phyloP scores from a whole-genome alignment of 2,888 invertebrate species.

The Atherix ibis region DNA sequence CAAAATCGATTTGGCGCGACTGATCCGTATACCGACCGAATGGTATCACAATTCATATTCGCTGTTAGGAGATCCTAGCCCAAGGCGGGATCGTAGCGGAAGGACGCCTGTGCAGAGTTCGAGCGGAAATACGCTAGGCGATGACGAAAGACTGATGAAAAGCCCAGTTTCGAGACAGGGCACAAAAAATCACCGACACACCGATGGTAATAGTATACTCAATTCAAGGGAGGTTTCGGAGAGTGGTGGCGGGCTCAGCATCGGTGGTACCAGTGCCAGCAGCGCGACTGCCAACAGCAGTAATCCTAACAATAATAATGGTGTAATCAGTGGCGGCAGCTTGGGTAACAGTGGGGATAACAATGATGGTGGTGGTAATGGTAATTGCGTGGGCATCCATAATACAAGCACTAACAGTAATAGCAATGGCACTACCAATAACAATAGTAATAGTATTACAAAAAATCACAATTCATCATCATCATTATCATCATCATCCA shows the following conservation, averaged over 20 bases:
- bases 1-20: conserved; percentile 25
- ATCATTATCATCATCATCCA: no score
- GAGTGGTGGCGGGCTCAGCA: no score
- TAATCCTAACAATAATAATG: conserved; percentile 3
- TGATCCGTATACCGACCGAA: conserved; percentile 22
- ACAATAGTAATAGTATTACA: neutral
- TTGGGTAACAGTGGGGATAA: neutral
- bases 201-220: neutral
- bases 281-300: no score
- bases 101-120: neutral
- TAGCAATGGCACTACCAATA: no score
- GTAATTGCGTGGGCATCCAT: no score
- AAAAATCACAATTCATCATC: no score
- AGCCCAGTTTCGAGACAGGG: conserved; percentile 1
- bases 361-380: no score
- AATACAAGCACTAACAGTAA: no score
- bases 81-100: conserved; percentile 13
- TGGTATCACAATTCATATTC: conserved; percentile 23
- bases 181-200: neutral
- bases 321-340: conserved; percentile 1
- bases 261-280: no score
- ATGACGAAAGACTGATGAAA: conserved; percentile 1
- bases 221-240: no score
- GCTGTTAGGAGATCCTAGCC: no score
- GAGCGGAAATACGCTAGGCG: no score